A percentile compares a stretch with the other conserved stretches of the same genome.
phyloP scores from a whole-genome alignment of 2,888 invertebrate genomes.

The Ellobium chinense region DNA sequence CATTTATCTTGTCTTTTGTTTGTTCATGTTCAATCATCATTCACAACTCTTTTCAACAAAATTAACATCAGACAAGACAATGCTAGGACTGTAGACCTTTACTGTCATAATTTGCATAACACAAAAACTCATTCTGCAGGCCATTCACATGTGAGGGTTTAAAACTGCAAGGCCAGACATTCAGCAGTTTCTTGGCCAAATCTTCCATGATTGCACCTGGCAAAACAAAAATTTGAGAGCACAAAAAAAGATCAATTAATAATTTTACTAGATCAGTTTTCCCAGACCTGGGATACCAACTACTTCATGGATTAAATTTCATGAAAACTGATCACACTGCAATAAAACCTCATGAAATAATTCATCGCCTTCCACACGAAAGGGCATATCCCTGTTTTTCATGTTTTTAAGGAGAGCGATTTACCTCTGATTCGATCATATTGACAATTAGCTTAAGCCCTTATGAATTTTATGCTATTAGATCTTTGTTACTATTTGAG shows the following conservation, averaged over 20 bases:
- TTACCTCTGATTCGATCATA: no score
- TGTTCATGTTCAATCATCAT: no score
- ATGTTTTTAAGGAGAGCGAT: no score
- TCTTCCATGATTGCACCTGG: slow-evolving; percentile 88
- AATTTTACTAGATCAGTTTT: neutral
- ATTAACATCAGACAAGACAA: no score
- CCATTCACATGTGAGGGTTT: slow-evolving; percentile 91
- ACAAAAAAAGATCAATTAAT: no score
- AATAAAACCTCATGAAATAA: neutral
- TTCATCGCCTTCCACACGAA: neutral
- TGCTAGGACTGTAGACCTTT: no score
- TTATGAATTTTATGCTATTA: no score
- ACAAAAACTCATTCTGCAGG: slow-evolving; percentile 94
- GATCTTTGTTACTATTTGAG: no score
- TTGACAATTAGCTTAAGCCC: no score
- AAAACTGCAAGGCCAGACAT: slow-evolving; percentile 84
- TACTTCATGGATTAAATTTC: neutral
- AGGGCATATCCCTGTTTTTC: no score
- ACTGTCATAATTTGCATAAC: slow-evolving; percentile 90
- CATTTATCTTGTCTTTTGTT: no score
- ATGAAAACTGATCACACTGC: neutral
- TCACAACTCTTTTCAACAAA: no score
- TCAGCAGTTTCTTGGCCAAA: slow-evolving; percentile 84
- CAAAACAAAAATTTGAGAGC: slow-evolving; percentile 67
- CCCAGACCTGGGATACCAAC: neutral